phyloP scores from a whole-genome alignment of 2,797 vertebrate genomes.

The Hydrocynus forskahlii region DNA sequence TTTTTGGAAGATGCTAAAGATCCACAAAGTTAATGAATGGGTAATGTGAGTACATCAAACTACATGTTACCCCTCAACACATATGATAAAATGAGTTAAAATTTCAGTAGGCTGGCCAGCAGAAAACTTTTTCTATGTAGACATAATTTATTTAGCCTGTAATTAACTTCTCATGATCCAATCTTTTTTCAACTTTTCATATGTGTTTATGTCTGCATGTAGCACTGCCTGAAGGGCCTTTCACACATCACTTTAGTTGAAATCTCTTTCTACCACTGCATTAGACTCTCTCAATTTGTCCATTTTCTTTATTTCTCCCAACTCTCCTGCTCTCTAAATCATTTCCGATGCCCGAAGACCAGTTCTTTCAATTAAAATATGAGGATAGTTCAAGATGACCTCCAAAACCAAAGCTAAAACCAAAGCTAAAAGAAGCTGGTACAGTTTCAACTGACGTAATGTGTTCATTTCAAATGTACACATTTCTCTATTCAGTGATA shows the following conservation, averaged over 20 bases:
- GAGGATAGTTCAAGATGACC: not conserved
- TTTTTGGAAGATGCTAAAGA: not conserved
- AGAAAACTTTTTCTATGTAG: not conserved
- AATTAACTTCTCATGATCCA: not conserved
- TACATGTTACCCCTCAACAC: not conserved
- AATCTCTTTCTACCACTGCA: not conserved
- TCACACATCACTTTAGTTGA: not conserved
- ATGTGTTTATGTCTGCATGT: not conserved
- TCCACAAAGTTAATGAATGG: not conserved
- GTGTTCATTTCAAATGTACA: not conserved
- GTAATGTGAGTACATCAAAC: not conserved
- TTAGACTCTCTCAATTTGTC: not conserved
- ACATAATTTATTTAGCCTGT: not conserved
- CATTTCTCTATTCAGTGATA: not conserved
- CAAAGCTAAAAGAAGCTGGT: not conserved
- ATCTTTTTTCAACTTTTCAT: no score
- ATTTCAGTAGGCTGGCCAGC: not conserved
- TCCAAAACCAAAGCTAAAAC: not conserved
- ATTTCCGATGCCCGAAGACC: not conserved
- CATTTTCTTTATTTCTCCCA: not conserved
- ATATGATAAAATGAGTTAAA: no score
- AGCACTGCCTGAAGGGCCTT: not conserved
- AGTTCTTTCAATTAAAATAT: not conserved
- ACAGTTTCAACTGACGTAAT: not conserved
- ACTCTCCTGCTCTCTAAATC: not conserved